Conservation (phyloP, 1,140 invertebrate species). For the Musca domestica region DNA sequence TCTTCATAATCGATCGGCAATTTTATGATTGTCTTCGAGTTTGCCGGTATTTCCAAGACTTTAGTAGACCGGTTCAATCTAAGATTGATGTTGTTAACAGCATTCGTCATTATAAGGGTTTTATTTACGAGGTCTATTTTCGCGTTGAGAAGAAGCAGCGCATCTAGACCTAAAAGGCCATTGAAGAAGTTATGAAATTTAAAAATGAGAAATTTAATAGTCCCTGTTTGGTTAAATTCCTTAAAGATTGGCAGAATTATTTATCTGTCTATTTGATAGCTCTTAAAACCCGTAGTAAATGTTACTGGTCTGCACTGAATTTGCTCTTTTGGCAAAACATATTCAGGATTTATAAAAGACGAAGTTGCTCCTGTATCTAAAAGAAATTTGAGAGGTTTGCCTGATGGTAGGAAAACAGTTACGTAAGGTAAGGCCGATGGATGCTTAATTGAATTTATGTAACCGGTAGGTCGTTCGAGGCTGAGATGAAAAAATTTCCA, state of each 20-base stretch:
- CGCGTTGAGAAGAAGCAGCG: too few species aligned
- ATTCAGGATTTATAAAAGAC: constrained; percentile 24
- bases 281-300: background rate
- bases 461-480: constrained; percentile 21
- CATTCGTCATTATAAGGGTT: too few species aligned
- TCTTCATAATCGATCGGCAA: too few species aligned
- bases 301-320: background rate
- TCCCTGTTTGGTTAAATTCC: constrained; percentile 24
- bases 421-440: background rate
- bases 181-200: constrained; percentile 28
- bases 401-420: constrained; percentile 4
- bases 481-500: constrained; percentile 21
- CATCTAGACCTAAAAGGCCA: constrained; percentile 16
- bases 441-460: constrained; percentile 21
- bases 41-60: too few species aligned
- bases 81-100: too few species aligned
- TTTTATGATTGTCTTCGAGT: too few species aligned
- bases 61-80: too few species aligned
- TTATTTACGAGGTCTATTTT: constrained; percentile 9
- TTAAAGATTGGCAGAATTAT: constrained; percentile 12
- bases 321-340: background rate
- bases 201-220: constrained; percentile 2
- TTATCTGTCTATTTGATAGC: constrained; percentile 6
- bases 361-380: constrained; percentile 23
- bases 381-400: constrained; percentile 18